Evolutionary conservation across 1,140 invertebrate genomes (phyloP), one percentile per base, ranked within the genome.

Genomic region (Tenebrio molitor): DNA sequence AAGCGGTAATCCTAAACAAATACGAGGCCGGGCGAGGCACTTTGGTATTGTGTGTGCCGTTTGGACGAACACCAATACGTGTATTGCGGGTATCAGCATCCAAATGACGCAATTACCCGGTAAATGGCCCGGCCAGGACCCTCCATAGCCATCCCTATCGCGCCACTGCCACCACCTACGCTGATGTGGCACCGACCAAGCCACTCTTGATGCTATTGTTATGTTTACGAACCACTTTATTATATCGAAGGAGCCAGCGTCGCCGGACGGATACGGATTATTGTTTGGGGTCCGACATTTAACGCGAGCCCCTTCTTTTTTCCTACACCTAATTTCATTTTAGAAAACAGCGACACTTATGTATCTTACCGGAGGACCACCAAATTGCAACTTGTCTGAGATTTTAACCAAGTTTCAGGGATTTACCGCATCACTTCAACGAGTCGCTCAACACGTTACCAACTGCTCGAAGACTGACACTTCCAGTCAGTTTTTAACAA

Each of bases 61-160:
- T 44, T 34, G 21, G 53, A 62, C 39, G 42, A 29, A 44, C 63
- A 72, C 70, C 70, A 64, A 65, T 42, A 72, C 62, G 67, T 71
- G 71, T 75, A 77, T 72, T 75, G 71, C 71, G 71, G 69, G 50
- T 69, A 73, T 77, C 76, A 77, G 76, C 76, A 77, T 77, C 73
- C 68, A 72, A 77, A 77, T 77, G 72, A 73, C 73, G 36, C 73
- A 72, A 77, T 77, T 75, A 73, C 71, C 41, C 71, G 71, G 58
- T 36, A 74, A 77, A 72, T 73, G 76, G 71, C 42, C 41, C 74
- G 63, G 70, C 69, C 69, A 75, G 69, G 71, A 71, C 69, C 71
- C 69, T 73, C 69, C 41, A 53, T 41, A 25, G 46, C 34, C 69
- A 63, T 74, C 39, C 50, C 62, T 72, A 21, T 64, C 36, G 44